phyloP scores from a whole-genome alignment of 1,140 invertebrate species.

The Adelges cooleyi region DNA sequence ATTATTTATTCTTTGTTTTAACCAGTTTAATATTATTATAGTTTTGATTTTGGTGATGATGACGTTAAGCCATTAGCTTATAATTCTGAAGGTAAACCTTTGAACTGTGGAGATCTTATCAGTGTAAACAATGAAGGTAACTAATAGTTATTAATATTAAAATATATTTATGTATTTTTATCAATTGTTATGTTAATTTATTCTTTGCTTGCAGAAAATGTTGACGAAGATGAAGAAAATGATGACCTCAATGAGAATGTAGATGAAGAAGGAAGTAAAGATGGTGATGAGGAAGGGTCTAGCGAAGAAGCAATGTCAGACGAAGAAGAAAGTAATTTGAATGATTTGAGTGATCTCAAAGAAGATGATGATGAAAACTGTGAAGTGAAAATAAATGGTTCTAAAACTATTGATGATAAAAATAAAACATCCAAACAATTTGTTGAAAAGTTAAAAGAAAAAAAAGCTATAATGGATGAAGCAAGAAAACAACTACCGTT shows the following conservation, averaged over 20 bases:
- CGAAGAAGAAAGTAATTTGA: conserved; percentile 33
- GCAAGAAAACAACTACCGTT: conserved; percentile 55
- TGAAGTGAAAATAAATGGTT: conserved; percentile 30
- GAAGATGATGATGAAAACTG: conserved; percentile 33
- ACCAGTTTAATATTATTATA: not conserved
- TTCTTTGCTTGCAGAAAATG: too few relatives aligned
- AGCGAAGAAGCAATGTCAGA: conserved; percentile 34
- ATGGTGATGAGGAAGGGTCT: conserved; percentile 35
- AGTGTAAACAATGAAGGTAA: conserved; percentile 41
- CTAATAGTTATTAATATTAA: too few relatives aligned
- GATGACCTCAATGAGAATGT: conserved; percentile 30
- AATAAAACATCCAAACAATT: conserved; percentile 11
- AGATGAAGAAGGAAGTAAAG: conserved; percentile 31
- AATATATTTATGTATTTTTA: too few relatives aligned
- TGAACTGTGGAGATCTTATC: conserved; percentile 15
- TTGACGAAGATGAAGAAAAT: conserved; percentile 36
- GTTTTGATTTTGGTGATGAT: conserved; percentile 25
- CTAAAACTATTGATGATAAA: not conserved
- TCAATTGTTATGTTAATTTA: too few relatives aligned
- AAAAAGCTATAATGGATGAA: conserved; percentile 46
- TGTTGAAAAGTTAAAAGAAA: conserved; percentile 37
- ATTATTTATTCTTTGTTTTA: not conserved
- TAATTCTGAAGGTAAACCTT: conserved; percentile 24
- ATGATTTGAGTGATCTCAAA: conserved; percentile 27
- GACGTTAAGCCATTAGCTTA: conserved; percentile 24